A percentile compares a stretch with the other conserved stretches of the same genome.
phyloP scores from a whole-genome alignment of 1,140 invertebrate genomes.

The Leptinotarsa undecemlineata region DNA sequence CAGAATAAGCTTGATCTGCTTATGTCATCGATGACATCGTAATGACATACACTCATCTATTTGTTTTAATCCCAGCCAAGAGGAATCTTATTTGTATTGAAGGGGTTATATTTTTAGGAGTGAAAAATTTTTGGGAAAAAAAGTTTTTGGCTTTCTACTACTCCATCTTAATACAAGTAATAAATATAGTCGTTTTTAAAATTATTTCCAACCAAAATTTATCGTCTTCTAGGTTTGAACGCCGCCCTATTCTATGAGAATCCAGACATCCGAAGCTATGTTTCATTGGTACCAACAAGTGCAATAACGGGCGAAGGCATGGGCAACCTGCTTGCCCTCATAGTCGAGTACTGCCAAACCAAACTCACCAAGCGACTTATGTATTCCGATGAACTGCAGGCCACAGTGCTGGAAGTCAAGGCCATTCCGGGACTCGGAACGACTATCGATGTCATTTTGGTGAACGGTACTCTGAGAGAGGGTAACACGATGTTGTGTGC shows the following conservation, averaged over 20 bases:
- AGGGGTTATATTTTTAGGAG: no score
- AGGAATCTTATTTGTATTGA: no score
- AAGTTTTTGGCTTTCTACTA: no score
- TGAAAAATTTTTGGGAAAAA: no score
- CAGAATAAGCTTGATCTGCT: no score
- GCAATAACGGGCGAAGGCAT: constrained; percentile 97
- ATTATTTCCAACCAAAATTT: background rate
- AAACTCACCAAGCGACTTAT: constrained; percentile 87
- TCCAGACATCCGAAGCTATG: constrained; percentile 88
- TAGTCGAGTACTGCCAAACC: constrained; percentile 90
- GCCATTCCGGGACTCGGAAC: constrained; percentile 96
- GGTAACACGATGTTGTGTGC: constrained; percentile 94
- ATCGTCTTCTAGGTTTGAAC: constrained; percentile 67
- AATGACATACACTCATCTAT: no score
- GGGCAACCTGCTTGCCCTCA: constrained; percentile 94
- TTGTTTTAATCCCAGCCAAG: no score
- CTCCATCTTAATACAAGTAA: no score
- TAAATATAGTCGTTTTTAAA: no score
- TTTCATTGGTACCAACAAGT: constrained; percentile 96
- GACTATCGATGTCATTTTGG: constrained; percentile 97
- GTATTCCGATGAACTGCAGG: constrained; percentile 92
- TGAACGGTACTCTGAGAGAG: constrained; percentile 91
- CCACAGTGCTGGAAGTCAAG: constrained; percentile 99
- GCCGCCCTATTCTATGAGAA: constrained; percentile 96
- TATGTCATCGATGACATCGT: no score